Base-by-base conservation (phyloP, 2,113 vertebrate genomes). In the Calidris pygmaea region DNA sequence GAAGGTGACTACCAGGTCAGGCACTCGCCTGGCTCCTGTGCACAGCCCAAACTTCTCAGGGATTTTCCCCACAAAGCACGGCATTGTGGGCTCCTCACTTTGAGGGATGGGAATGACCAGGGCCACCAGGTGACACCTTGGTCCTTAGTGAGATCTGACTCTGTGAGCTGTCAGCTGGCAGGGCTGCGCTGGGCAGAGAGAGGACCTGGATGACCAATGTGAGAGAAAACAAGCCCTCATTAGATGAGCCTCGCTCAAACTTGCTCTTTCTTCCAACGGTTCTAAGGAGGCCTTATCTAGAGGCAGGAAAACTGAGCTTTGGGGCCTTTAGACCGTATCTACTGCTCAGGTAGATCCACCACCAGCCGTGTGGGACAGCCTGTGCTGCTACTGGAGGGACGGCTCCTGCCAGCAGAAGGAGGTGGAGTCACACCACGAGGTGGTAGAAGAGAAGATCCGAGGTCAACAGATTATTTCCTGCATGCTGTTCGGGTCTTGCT, bases 301-400 rank as follows among this genome's bases (percentile, higher is more conserved):
- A 56, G 65, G 22, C 0, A 10, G 65, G 29, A 47, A 27, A 71
- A 3, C 0, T 9, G 29, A 39, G 41, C 4, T 43, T 0, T 63
- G 87, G 56, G 43, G 32, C 12, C 15, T 2, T 73, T 0, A 13
- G 45, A 9, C 21, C 7, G 0, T 4, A 3, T 3, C 35, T 5
- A 2, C 47, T 4, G 22, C 35, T 32, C 7, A 18, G 32, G n/a
- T 3, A 10, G 37, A 4, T 2, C 2, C 29, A 13, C n/a, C 50
- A 4, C 30, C 66, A 39, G 53, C 19, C 2, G 0, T 2, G 23
- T 1, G 55, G 65, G 59, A 48, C 3, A 6, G 58, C 78, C 74
- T 26, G 50, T 5, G 18, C n/a, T 34, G 81, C 55, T 17, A 2
- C 4, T 20, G 81, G 29, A 55, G 26, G n/a, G 63, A 11, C 11